These are phyloP conservation scores for Procavia capensis DNA, from an alignment of 2,113 vertebrate species.

Conservation along the genomic window DNA sequence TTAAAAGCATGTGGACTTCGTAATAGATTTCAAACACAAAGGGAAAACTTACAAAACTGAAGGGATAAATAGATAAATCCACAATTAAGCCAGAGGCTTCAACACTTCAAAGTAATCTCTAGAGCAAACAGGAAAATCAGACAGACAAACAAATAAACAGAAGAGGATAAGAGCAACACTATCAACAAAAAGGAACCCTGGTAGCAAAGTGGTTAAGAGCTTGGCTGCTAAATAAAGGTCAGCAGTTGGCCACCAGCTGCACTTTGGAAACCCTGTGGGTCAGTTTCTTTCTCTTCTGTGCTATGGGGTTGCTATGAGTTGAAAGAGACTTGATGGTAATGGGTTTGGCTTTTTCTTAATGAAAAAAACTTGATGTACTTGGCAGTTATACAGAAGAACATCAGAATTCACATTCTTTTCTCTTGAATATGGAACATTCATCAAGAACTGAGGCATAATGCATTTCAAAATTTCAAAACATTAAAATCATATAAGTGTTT, in stretches of 20 bases:
- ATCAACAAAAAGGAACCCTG: background rate
- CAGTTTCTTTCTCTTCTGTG: too few species aligned
- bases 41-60: background rate
- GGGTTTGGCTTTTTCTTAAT: too few species aligned
- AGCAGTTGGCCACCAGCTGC: too few species aligned
- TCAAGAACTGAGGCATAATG: background rate
- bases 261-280: too few species aligned
- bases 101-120: background rate
- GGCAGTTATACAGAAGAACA: background rate
- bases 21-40: background rate
- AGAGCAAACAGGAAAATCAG: background rate
- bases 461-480: background rate
- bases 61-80: background rate
- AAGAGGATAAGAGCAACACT: background rate
- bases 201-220: too few species aligned
- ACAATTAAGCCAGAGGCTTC: background rate
- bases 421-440: background rate
- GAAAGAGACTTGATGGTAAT: too few species aligned
- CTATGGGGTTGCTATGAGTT: too few species aligned
- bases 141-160: background rate
- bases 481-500: background rate
- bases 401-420: background rate
- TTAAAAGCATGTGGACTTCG: background rate
- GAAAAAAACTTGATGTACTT: background rate
- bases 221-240: too few species aligned